Conservation (phyloP, 2,797 vertebrate species). For the Girardinus metallicus region DNA sequence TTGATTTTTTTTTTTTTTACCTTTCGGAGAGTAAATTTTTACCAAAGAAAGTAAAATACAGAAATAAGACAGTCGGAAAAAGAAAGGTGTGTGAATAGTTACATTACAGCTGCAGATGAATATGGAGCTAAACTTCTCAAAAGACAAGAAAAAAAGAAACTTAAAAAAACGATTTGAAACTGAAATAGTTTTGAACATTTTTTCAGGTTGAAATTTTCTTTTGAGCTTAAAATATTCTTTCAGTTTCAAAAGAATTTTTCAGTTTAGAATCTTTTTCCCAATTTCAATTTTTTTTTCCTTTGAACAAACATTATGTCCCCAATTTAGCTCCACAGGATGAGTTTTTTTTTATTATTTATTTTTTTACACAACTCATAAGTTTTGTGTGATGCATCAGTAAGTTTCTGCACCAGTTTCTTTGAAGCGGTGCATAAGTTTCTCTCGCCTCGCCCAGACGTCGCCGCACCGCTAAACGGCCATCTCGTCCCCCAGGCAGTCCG, state of each 20-base stretch:
- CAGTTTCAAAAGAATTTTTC: too few relatives aligned
- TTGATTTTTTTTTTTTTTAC: background rate
- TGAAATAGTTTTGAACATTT: too few relatives aligned
- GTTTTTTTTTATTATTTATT: background rate
- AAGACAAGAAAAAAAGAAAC: too few relatives aligned
- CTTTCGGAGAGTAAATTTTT: background rate
- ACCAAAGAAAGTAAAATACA: background rate
- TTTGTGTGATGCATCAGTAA: constrained; percentile 27
- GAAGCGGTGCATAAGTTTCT: constrained; percentile 7
- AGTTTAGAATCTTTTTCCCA: too few relatives aligned
- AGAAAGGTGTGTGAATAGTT: background rate
- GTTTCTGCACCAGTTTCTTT: constrained; percentile 18
- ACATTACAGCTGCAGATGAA: constrained; percentile 6
- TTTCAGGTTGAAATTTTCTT: too few relatives aligned
- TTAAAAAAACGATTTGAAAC: too few relatives aligned
- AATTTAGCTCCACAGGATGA: too few relatives aligned
- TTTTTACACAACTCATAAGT: constrained; percentile 22
- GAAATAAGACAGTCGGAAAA: background rate
- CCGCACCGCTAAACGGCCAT: constrained; percentile 83
- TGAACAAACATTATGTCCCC: too few relatives aligned
- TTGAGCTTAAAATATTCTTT: too few relatives aligned
- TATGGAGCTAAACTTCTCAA: too few relatives aligned
- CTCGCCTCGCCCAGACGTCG: constrained; percentile 3
- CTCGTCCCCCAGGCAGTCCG: constrained; percentile 90
- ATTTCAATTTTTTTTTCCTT: too few relatives aligned